These are phyloP conservation scores for Eremobia ochroleuca DNA, from an alignment of 2,888 invertebrate genomes.

Conservation along the genomic window DNA sequence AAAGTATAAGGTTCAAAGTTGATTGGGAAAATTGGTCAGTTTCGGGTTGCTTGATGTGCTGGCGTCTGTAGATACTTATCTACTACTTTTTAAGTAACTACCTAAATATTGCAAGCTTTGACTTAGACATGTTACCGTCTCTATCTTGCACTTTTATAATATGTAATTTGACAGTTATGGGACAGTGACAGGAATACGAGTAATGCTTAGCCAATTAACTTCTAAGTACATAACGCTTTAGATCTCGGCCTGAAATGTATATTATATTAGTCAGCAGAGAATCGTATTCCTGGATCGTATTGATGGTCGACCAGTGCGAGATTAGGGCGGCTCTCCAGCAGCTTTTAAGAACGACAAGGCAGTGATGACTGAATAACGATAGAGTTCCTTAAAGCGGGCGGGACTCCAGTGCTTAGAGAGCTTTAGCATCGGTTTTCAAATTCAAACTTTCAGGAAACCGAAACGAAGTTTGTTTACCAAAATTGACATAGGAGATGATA, in stretches of 20 bases:
- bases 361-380: background rate
- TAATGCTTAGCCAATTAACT: background rate
- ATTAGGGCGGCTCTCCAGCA: background rate
- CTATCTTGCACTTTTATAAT: background rate
- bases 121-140: background rate
- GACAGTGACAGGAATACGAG: background rate
- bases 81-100: too few species aligned
- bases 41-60: too few species aligned
- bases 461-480: background rate
- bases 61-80: too few species aligned
- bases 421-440: background rate
- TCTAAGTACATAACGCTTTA: background rate
- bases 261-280: background rate
- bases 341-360: background rate
- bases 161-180: background rate
- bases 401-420: background rate
- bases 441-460: background rate
- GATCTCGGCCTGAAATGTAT: background rate
- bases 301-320: too few species aligned
- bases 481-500: constrained; percentile 59
- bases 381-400: background rate
- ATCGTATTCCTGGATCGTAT: rapidly evolving
- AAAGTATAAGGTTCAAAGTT: too few species aligned
- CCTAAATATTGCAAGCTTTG: too few species aligned
- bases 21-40: too few species aligned